phyloP scores from a whole-genome alignment of 2,888 invertebrate species.

The Fragum whitleyi region DNA sequence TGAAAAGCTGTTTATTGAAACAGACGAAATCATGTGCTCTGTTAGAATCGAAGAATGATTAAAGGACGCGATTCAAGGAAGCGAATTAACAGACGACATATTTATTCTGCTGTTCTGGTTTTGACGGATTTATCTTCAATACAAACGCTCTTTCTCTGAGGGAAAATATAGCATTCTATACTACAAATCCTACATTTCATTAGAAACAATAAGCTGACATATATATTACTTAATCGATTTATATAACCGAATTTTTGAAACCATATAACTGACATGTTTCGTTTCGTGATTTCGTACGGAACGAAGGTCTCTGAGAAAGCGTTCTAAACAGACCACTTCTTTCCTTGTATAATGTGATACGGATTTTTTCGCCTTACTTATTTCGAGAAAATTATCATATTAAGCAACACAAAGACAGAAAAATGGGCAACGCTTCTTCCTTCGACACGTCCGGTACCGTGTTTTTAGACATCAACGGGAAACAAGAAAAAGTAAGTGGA shows the following conservation, averaged over 20 bases:
- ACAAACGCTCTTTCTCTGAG: not conserved
- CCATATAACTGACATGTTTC: not conserved
- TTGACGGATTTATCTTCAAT: not conserved
- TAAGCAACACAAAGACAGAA: not conserved
- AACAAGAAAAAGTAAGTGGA: slow-evolving; percentile 79
- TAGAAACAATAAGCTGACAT: too few relatives aligned
- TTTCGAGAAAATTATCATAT: not conserved
- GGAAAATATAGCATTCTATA: not conserved
- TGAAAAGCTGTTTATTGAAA: slow-evolving; percentile 16
- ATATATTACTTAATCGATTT: not conserved
- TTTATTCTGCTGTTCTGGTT: slow-evolving; percentile 4
- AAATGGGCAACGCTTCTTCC: slow-evolving; percentile 83
- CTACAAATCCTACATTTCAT: not conserved
- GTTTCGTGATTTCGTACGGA: too few relatives aligned
- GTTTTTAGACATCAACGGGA: slow-evolving; percentile 78
- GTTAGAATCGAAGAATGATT: not conserved
- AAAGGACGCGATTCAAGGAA: not conserved
- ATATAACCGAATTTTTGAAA: not conserved
- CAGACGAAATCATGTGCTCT: slow-evolving; percentile 4
- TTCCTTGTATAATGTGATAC: not conserved
- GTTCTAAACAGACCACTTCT: too few relatives aligned
- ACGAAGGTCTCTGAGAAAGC: too few relatives aligned
- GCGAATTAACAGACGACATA: slow-evolving; percentile 11
- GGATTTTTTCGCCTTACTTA: not conserved
- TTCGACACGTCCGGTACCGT: slow-evolving; percentile 77